Evolutionary conservation across 2,888 invertebrate species (phyloP), one percentile per base, ranked within the genome.

Genomic region (Ophonus ardosiacus): DNA sequence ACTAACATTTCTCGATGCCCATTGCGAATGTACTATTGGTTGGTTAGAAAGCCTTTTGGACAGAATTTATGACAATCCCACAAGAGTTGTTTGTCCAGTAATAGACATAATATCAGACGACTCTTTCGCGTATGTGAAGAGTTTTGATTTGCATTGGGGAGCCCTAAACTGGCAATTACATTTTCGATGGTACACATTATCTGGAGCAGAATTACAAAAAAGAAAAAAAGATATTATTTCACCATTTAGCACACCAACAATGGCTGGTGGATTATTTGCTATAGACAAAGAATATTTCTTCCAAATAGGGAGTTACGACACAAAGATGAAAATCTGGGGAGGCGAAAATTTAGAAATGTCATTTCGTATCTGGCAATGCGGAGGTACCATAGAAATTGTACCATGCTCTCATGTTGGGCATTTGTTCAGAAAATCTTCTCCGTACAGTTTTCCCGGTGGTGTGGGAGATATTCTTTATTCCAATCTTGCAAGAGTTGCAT

Each of bases 291-390:
- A 95, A 79, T 96, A 97, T 87, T 98, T 98, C 90, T 97, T 96
- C 92, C 95, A 97, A 86, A 91, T 97, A 15, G 98, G 98, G 0
- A 93, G 94, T 7, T 95, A 95, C 87, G 95, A 95, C 87, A 93
- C 94, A 88, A 92, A 93, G 59, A 95, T 95, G 95, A 94, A 95
- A 88, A 98, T 99, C 86, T 99, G 99, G 99, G 99, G 99, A 4
- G 99, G 98, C 0, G 99, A 99, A 91, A 99, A 99, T 91, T 93
- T 99, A 51, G 99, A 99, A 91, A 93, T 99, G 90, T 99, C 99
- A 0, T 98, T 99, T 81, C 94, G 99, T 87, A 97, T 97, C 0
- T 98, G 98, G 98, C 97, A 98, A 90, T 98, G 98, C 88, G 98
- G 98, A 0, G 98, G 98, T 0, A 93, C 94, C 85, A 94, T 98